Base-by-base conservation (phyloP, 2,797 vertebrate genomes). In the Pipistrellus nathusii region DNA sequence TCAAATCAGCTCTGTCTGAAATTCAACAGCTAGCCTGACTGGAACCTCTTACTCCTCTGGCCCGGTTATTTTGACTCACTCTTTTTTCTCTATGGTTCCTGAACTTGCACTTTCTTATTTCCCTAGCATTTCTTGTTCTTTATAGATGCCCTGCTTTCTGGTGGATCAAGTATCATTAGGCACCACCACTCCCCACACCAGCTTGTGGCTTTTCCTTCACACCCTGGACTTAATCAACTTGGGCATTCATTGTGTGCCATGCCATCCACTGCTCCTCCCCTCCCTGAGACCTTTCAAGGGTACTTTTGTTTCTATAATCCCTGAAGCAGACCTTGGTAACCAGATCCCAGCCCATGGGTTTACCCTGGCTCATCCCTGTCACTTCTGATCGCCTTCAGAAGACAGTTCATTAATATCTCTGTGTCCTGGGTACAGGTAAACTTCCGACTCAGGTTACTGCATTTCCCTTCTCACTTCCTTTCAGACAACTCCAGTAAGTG, bases 301-400 rank as follows among this genome's bases (percentile, higher is more conserved):
- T 87, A 68, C 51, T 72, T 95, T 94, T 89, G 57, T 71, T 83
- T 6, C 38, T 64, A 7, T 71, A 88, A 95, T 92, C 62, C 84
- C 57, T 68, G 46, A 12, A 80, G 11, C 51, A 71, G 66, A 57
- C 41, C 44, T 59, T 41, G 35, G 91, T 80, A 95, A 95, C 32
- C 6, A 68, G 64, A 96, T 72, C 35, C 64, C 30, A 59, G 21
- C 13, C 48, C 15, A 1, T 35, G 20, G 11, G 32, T 41, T 62
- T 81, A 78, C 80, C 38, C 15, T 59, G 46, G 62, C 23, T 85
- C 30, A 13, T 96, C 71, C 55, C 30, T 69, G 21, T 83, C 84
- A 80, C 57, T 76, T 72, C 10, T 53, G 59, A 1, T 72, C 3
- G 25, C 21, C 44, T 94, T 85, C 14, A 87, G 30, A 64, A 75